Conservation (phyloP, 2,888 invertebrate species). For the Branchipolynoe longqiensis region DNA sequence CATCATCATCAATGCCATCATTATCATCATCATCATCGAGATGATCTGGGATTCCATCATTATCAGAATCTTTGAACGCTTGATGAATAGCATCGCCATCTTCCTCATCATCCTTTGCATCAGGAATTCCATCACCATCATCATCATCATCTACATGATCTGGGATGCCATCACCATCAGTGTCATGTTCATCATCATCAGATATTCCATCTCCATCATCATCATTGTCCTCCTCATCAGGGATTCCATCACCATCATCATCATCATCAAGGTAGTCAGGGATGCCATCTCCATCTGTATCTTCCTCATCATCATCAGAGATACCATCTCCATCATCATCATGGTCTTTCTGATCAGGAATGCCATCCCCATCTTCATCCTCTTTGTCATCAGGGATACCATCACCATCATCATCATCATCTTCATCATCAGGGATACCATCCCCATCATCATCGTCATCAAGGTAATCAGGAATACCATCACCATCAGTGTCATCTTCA, state of each 20-base stretch:
- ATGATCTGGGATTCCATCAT: no score
- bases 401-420: constrained; percentile 67
- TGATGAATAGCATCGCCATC: constrained; percentile 77
- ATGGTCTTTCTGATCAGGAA: constrained; percentile 63
- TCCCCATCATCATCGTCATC: constrained; percentile 68
- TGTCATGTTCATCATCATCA: constrained; percentile 64
- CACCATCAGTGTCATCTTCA: constrained; percentile 68
- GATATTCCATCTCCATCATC: constrained; percentile 69
- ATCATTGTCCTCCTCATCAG: constrained; percentile 64
- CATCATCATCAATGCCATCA: constrained; percentile 66
- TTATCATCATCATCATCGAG: constrained; percentile 69
- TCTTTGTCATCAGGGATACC: constrained; percentile 69
- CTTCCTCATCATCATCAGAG: constrained; percentile 69
- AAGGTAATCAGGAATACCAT: constrained; percentile 69
- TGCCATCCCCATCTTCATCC: constrained; percentile 66
- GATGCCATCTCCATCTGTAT: constrained; percentile 75
- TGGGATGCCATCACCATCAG: constrained; percentile 69
- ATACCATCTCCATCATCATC: constrained; percentile 78
- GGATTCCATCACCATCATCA: constrained; percentile 67
- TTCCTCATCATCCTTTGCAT: constrained; percentile 70
- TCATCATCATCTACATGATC: constrained; percentile 66
- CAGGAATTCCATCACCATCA: constrained; percentile 71
- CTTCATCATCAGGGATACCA: constrained; percentile 66
- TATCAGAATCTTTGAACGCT: constrained; percentile 62
- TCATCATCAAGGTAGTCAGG: constrained; percentile 75